Evolutionary conservation across 2,113 vertebrate species (phyloP).

Genomic region (Furnarius figulus): DNA sequence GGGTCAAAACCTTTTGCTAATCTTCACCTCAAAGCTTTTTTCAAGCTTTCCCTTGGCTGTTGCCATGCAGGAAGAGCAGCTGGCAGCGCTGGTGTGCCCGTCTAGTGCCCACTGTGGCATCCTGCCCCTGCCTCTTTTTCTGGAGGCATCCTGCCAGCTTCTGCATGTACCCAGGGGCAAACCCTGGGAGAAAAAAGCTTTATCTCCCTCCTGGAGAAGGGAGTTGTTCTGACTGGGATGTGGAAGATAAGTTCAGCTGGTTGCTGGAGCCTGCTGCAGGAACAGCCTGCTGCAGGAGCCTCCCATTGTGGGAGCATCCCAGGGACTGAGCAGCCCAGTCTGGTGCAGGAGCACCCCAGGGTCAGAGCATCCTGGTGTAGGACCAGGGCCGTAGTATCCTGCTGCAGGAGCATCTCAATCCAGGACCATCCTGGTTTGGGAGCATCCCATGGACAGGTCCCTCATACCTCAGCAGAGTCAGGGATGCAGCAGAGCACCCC

Average conservation of each 20-base stretch:
- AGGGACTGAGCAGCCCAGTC: background rate
- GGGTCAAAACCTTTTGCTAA: conserved; percentile 36
- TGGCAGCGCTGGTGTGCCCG: rapidly evolving
- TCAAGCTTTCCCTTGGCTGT: background rate
- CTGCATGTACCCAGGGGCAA: background rate
- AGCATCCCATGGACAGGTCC: background rate
- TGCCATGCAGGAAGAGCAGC: background rate
- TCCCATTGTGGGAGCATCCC: background rate
- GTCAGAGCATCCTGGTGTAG: background rate
- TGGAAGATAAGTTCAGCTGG: rapidly evolving
- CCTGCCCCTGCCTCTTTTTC: background rate
- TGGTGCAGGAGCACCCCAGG: background rate
- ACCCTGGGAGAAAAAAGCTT: background rate
- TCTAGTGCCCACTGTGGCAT: background rate
- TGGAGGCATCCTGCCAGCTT: background rate
- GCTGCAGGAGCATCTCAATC: background rate
- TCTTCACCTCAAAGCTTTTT: conserved; percentile 43
- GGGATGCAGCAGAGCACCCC: background rate
- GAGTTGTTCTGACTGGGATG: background rate
- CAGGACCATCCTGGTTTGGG: background rate
- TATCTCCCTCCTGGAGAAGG: background rate
- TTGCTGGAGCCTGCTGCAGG: background rate
- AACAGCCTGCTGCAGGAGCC: background rate
- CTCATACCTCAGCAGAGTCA: rapidly evolving
- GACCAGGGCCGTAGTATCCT: background rate